A percentile compares a stretch with the other conserved stretches of the same genome.
Evolutionary conservation across 2,113 vertebrate species (phyloP).

Genomic region (Toxostoma redivivum): DNA sequence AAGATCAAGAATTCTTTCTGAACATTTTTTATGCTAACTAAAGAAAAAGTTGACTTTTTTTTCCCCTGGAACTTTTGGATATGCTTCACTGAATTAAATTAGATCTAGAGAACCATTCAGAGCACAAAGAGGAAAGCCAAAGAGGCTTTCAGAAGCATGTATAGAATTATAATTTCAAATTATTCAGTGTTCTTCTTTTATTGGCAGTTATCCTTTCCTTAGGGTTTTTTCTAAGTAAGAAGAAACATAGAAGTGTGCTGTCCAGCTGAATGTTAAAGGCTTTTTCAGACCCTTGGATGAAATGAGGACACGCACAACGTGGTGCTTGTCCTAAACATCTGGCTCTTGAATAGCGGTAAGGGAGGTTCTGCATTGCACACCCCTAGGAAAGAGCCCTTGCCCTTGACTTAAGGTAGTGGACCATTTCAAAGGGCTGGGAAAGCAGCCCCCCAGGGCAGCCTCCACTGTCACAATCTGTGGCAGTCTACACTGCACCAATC

Average conservation of each 20-base stretch:
- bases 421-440: background rate
- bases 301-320: background rate
- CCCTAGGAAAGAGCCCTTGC: background rate
- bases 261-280: background rate
- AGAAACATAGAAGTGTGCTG: background rate
- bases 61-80: background rate
- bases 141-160: background rate
- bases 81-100: conserved; percentile 9
- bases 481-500: background rate
- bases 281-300: background rate
- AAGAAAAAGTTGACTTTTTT: background rate
- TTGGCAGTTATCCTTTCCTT: background rate
- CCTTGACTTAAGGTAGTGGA: background rate
- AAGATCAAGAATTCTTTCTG: background rate
- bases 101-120: background rate
- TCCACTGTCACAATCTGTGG: background rate
- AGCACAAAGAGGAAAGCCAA: background rate
- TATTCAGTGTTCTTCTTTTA: background rate
- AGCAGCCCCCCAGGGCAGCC: background rate
- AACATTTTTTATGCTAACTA: background rate
- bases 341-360: background rate
- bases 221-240: background rate
- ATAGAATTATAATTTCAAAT: background rate
- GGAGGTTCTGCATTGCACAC: background rate
- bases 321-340: background rate